A percentile compares a stretch with the other conserved stretches of the same genome.
phyloP scores from a whole-genome alignment of 2,113 vertebrate species.

The Podarcis cretensis region DNA sequence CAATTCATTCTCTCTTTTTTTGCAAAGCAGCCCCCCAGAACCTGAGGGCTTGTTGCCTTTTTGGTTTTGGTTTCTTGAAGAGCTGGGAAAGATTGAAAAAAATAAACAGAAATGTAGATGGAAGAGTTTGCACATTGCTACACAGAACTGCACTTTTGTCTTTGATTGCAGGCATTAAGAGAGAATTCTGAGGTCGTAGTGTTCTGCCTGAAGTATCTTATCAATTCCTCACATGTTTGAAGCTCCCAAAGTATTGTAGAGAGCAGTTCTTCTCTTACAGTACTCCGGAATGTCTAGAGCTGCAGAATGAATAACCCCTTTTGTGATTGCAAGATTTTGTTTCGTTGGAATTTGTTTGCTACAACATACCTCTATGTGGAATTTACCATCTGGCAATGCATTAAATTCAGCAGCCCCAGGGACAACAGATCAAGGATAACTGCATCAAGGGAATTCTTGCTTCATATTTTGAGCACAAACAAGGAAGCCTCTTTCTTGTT shows the following conservation, averaged over 20 bases:
- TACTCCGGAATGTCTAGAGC: constrained; percentile 34
- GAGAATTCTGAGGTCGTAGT: constrained; percentile 29
- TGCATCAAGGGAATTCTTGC: constrained; percentile 6
- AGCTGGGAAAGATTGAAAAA: background rate
- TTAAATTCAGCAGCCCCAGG: background rate
- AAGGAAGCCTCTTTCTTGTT: constrained; percentile 14
- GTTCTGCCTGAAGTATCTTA: constrained; percentile 33
- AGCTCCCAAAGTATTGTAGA: constrained; percentile 30
- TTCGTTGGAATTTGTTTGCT: constrained; percentile 30
- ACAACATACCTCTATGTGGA: constrained; percentile 17
- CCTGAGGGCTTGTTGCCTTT: background rate
- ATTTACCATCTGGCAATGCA: background rate
- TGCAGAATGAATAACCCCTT: constrained; percentile 14
- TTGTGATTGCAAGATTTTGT: constrained; percentile 31
- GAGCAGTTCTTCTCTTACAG: constrained; percentile 25
- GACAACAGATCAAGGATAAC: background rate
- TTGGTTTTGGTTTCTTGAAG: background rate
- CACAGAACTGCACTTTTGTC: constrained; percentile 13
- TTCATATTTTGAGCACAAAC: constrained; percentile 34
- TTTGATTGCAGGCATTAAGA: constrained; percentile 23
- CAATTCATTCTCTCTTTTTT: background rate
- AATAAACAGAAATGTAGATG: background rate
- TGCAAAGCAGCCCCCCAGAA: background rate
- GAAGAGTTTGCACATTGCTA: background rate
- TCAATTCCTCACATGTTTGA: background rate